phyloP scores from a whole-genome alignment of 2,797 vertebrate genomes.

The Sebastes diploproa region DNA sequence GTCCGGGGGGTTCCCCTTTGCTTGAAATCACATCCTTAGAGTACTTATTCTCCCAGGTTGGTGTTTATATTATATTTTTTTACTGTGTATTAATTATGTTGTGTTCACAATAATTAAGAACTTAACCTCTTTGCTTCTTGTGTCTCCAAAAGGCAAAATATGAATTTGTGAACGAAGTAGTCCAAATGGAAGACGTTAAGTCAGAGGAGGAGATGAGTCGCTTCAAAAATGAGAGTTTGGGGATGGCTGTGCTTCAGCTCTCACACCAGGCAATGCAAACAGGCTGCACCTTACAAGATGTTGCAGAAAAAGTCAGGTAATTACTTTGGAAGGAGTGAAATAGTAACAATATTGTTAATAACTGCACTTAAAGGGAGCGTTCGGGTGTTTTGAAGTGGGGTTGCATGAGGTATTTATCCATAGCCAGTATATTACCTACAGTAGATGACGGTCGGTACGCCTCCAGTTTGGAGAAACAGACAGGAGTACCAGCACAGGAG shows the following conservation, averaged over 20 bases:
- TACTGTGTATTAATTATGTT: not conserved
- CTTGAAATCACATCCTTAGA: slow-evolving; percentile 88
- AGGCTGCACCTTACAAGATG: slow-evolving; percentile 83
- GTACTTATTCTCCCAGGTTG: slow-evolving; percentile 92
- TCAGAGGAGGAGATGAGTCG: slow-evolving; percentile 82
- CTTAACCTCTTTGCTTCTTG: not conserved
- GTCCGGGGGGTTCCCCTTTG: slow-evolving; percentile 75
- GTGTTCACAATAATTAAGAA: not conserved
- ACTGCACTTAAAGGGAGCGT: not conserved
- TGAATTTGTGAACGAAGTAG: slow-evolving; percentile 90
- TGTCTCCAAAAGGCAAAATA: slow-evolving; percentile 85
- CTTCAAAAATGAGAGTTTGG: slow-evolving; percentile 93
- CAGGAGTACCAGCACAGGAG: not conserved
- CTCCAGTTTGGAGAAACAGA: not conserved
- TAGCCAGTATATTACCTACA: not conserved
- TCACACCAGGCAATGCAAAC: slow-evolving; percentile 84
- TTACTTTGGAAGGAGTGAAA: not conserved
- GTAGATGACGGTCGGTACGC: not conserved
- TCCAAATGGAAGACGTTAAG: slow-evolving; percentile 77
- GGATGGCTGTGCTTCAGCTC: slow-evolving; percentile 94
- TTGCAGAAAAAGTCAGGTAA: slow-evolving; percentile 87
- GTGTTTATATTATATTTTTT: not conserved
- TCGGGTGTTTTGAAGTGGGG: not conserved
- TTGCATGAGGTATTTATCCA: fast-evolving
- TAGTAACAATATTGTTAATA: not conserved